Evolutionary conservation across 2,888 invertebrate genomes (phyloP).

Genomic region (Cephus runcator): DNA sequence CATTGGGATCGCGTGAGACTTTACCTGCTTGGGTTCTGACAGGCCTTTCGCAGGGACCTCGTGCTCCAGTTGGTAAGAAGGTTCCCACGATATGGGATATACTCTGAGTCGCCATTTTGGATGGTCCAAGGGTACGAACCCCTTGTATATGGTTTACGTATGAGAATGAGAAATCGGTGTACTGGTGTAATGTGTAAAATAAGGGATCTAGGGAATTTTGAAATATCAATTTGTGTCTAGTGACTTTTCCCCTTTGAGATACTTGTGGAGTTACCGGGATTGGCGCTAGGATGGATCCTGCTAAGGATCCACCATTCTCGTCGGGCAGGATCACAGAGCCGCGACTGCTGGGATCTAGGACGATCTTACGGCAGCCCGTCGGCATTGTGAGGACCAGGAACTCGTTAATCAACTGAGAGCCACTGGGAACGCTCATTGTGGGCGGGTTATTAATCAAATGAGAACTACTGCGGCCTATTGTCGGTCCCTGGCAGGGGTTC

Average conservation of each 20-base stretch:
- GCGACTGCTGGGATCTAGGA: neutral
- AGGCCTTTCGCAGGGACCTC: conserved; percentile 32
- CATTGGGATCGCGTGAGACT: conserved; percentile 44
- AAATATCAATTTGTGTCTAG: neutral
- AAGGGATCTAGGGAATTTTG: neutral
- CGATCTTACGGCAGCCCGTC: conserved; percentile 13
- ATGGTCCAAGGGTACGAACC: conserved; percentile 30
- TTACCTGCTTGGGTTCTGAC: conserved; percentile 54
- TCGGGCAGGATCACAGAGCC: neutral
- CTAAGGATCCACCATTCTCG: neutral
- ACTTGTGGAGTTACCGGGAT: neutral
- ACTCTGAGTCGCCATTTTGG: conserved; percentile 44
- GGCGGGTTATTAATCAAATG: conserved; percentile 65
- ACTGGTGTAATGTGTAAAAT: neutral
- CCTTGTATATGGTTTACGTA: conserved; percentile 10
- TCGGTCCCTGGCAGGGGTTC: conserved; percentile 53
- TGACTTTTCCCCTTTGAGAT: neutral
- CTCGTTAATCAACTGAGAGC: conserved; percentile 64
- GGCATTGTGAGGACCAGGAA: conserved; percentile 43
- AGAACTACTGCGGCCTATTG: conserved; percentile 64
- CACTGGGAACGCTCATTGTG: conserved; percentile 61
- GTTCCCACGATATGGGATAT: conserved; percentile 61
- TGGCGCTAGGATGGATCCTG: neutral
- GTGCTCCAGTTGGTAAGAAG: conserved; percentile 63
- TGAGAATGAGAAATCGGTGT: neutral